Base-by-base conservation (phyloP, 2,888 invertebrate species). In the Sipunculus nudus region DNA sequence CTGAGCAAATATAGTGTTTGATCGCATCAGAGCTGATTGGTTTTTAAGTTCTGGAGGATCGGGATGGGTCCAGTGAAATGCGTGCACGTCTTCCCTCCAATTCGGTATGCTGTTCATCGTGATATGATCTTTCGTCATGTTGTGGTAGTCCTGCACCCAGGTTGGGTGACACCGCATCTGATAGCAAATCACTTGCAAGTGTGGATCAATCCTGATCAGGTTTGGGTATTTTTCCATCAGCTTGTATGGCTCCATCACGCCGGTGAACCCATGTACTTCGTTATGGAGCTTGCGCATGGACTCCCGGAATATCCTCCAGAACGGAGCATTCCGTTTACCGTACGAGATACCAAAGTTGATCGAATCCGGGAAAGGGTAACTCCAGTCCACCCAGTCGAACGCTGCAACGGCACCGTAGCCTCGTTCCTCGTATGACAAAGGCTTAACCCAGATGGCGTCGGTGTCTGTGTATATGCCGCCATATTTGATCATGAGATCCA, bases 391-490 rank as follows among this genome's bases (percentile, higher is more conserved):
- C 70, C 78, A 78, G 65, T 79, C 79, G 49, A 74, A 75, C 38
- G 74, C 72, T n/a, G 75, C 75, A 23, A 78, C 70, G n/a, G 73
- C 75, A 45, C 78, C 77, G 63, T 77, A 74, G 13, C 61, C 69
- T 5, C 72, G 59, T 13, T 74, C 67, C 29, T 62, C 61, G 19
- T 71, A 63, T 23, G 69, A 68, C 2, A 78, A 65, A 6, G 75
- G 73, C 53, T 72, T 72, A 10, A 77, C 68, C 77, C 79, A 80
- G 8, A 79, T 63, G 6, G 75, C 81, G 54, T 81, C 81, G 68
- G 78, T 80, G 60, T 81, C 81, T 35, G 77, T 68, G 61, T 80
- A 81, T n/a, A 81, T 73, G 4, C 81, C 81, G 29, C 81, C 81
- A 60, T 78, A 80, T 61, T 76, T 77, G 21, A 76, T 70, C 59